phyloP scores from a whole-genome alignment of 2,113 vertebrate genomes.

The Variabilichromis moorii region DNA sequence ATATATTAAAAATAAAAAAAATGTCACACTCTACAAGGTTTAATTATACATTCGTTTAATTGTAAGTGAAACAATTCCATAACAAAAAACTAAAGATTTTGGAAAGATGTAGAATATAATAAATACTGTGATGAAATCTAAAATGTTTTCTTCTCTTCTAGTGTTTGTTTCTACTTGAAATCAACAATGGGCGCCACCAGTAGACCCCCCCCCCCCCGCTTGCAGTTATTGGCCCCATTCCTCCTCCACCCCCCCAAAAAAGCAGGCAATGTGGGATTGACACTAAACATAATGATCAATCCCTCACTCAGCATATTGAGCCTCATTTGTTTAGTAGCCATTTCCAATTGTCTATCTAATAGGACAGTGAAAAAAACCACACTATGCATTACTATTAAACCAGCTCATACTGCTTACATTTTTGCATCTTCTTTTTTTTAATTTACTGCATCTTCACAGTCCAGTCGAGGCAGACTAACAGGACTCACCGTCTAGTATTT shows the following conservation, averaged over 20 bases:
- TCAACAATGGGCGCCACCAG: neutral
- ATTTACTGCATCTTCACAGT: neutral
- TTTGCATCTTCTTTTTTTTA: neutral
- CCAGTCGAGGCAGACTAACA: neutral
- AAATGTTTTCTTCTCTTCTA: neutral
- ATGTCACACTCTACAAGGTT: neutral
- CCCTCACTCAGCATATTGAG: neutral
- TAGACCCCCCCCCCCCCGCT: accelerated
- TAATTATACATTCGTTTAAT: neutral
- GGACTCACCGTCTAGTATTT: constrained; percentile 74
- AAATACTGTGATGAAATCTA: neutral
- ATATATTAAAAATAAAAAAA: neutral
- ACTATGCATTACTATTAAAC: neutral
- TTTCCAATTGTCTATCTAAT: neutral
- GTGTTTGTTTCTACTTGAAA: neutral
- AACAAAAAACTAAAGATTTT: neutral
- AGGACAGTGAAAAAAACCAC: neutral
- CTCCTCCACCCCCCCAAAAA: neutral
- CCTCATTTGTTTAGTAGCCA: neutral
- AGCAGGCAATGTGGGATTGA: neutral
- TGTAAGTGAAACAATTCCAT: neutral
- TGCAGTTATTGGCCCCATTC: neutral
- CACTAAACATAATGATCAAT: neutral
- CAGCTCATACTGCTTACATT: neutral
- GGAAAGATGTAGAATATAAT: neutral